Conservation (phyloP, 2,888 invertebrate genomes). For the Anoncus sp. region DNA sequence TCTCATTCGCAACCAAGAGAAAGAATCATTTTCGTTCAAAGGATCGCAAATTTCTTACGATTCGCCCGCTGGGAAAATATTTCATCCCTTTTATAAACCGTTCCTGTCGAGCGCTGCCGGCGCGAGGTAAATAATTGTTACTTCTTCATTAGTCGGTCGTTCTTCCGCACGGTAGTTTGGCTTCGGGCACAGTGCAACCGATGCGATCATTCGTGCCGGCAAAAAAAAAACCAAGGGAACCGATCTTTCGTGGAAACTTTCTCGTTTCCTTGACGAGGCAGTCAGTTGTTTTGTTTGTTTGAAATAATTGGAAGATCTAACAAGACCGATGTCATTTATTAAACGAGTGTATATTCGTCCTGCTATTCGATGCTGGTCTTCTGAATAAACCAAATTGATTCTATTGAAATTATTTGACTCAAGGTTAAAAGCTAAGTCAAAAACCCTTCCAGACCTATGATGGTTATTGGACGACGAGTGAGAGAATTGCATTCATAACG, state of each 20-base stretch:
- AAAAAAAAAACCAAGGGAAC: constrained; percentile 18
- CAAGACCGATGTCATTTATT: too few species aligned
- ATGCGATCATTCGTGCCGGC: constrained; percentile 39
- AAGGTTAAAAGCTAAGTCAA: too few species aligned
- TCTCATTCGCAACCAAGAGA: constrained; percentile 16
- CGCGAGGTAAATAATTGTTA: constrained; percentile 52
- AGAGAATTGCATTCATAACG: too few species aligned
- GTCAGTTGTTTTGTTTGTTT: constrained; percentile 4
- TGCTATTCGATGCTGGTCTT: too few species aligned
- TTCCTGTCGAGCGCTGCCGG: constrained; percentile 25
- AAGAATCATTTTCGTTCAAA: constrained; percentile 34
- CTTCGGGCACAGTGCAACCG: constrained; percentile 52
- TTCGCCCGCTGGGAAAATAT: constrained; percentile 63
- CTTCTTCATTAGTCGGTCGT: constrained; percentile 59
- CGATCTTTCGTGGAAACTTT: constrained; percentile 53
- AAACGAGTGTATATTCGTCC: too few species aligned
- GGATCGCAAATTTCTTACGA: constrained; percentile 50
- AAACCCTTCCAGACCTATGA: too few species aligned
- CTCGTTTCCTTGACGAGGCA: constrained; percentile 42
- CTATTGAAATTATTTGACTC: too few species aligned
- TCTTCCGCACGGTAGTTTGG: constrained; percentile 57
- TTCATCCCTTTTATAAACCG: constrained; percentile 50
- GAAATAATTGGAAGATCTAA: too few species aligned
- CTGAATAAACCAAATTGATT: too few species aligned
- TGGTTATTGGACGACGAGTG: too few species aligned